Conservation (phyloP, 2,113 vertebrate genomes). For the Tachycineta bicolor region DNA sequence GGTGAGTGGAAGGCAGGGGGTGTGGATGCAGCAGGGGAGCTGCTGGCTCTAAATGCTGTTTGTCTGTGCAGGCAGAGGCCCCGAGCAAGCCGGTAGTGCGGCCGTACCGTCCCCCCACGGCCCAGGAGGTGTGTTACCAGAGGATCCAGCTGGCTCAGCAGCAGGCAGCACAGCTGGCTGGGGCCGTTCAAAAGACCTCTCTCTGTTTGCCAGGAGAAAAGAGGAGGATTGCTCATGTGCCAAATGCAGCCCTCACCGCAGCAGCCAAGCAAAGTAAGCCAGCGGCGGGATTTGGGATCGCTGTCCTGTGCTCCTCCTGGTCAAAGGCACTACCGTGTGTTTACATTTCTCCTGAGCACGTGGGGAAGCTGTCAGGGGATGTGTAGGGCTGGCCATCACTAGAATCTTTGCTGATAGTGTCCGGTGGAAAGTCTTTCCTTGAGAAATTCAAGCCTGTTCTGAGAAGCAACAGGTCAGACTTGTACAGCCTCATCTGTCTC, state of each 20-base stretch:
- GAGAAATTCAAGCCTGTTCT: neutral
- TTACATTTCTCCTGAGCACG: neutral
- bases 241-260: conserved; percentile 59
- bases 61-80: conserved; percentile 68
- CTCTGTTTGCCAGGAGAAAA: conserved; percentile 79
- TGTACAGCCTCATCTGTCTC: neutral
- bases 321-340: neutral
- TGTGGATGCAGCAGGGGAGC: neutral
- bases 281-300: accelerated
- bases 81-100: conserved; percentile 66
- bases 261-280: conserved; percentile 74
- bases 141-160: conserved; percentile 90
- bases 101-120: conserved; percentile 79
- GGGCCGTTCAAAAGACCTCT: conserved; percentile 56
- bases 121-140: conserved; percentile 93
- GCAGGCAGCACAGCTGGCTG: conserved; percentile 76
- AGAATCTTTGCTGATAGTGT: neutral
- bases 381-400: neutral
- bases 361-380: neutral
- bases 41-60: neutral
- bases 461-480: accelerated
- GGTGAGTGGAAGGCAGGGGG: neutral
- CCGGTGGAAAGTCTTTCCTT: neutral
- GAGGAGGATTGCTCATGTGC: conserved; percentile 88
- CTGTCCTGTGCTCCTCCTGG: neutral